phyloP scores from a whole-genome alignment of 1,140 invertebrate species.

The Listronotus bonariensis region DNA sequence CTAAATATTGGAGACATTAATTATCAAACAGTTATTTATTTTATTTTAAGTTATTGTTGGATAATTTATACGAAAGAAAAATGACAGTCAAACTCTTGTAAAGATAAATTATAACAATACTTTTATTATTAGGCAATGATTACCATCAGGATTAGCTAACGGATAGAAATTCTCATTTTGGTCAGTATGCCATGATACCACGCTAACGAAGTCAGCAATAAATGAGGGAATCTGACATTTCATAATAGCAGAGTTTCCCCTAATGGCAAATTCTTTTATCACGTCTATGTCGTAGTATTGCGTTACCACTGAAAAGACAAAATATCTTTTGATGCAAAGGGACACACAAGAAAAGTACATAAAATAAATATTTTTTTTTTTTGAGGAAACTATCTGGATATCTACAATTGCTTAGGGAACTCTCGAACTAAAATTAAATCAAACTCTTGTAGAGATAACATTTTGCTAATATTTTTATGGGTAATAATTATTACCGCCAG shows the following conservation, averaged over 20 bases:
- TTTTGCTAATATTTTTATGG: no score
- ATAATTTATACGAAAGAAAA: no score
- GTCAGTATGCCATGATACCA: conserved; percentile 86
- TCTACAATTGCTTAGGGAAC: no score
- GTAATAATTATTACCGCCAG: no score
- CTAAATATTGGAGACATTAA: no score
- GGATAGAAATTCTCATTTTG: conserved; percentile 71
- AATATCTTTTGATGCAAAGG: background rate
- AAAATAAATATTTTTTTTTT: background rate
- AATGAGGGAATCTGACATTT: conserved; percentile 91
- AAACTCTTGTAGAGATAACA: no score
- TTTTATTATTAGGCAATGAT: background rate
- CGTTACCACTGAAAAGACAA: conserved; percentile 69
- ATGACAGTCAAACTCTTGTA: conserved; percentile 25
- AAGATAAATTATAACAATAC: background rate
- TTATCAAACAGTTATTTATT: no score
- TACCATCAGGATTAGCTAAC: conserved; percentile 64
- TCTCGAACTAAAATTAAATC: no score
- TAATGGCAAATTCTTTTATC: conserved; percentile 88
- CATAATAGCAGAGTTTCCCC: conserved; percentile 86
- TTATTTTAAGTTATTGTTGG: no score
- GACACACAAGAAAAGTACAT: background rate
- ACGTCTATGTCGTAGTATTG: conserved; percentile 87
- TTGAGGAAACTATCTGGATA: no score
- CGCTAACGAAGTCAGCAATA: conserved; percentile 87